Conservation (phyloP, 2,113 vertebrate genomes). For the Engraulis encrasicolus region DNA sequence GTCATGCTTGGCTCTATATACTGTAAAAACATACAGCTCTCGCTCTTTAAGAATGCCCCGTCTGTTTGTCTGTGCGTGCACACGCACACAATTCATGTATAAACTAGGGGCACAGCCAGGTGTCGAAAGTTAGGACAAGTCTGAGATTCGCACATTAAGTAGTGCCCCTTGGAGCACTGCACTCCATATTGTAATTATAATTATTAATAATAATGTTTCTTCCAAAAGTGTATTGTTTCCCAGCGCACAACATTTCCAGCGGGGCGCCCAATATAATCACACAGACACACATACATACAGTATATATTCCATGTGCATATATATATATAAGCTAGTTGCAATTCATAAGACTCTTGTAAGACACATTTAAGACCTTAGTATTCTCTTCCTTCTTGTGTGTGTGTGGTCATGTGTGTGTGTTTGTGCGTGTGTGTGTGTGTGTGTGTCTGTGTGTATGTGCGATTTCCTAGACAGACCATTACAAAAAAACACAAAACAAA, state of each 20-base stretch:
- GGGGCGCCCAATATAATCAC: too few species aligned
- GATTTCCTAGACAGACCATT: slow-evolving; percentile 28
- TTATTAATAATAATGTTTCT: too few species aligned
- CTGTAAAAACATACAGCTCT: slow-evolving; percentile 3
- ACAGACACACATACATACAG: background rate
- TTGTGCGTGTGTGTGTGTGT: slow-evolving; percentile 20
- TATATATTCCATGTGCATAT: background rate
- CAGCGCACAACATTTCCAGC: too few species aligned
- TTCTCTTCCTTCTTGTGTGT: slow-evolving; percentile 30
- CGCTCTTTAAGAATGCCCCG: background rate
- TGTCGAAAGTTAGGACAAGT: too few species aligned
- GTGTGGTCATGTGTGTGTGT: slow-evolving; percentile 27
- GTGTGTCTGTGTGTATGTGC: slow-evolving; percentile 25
- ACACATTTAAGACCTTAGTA: slow-evolving; percentile 31
- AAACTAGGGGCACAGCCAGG: too few species aligned
- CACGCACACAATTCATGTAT: background rate
- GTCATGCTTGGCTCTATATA: background rate
- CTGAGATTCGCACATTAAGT: too few species aligned
- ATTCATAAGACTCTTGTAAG: slow-evolving; percentile 11
- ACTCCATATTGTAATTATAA: too few species aligned
- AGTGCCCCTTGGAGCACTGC: too few species aligned
- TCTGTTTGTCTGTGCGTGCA: background rate
- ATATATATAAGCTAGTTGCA: slow-evolving; percentile 14
- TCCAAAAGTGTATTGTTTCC: too few species aligned
- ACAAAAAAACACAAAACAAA: too few species aligned